Evolutionary conservation across 1,140 invertebrate species (phyloP), one percentile per base, ranked within the genome.

Genomic region (Eupristina koningsbergeri): DNA sequence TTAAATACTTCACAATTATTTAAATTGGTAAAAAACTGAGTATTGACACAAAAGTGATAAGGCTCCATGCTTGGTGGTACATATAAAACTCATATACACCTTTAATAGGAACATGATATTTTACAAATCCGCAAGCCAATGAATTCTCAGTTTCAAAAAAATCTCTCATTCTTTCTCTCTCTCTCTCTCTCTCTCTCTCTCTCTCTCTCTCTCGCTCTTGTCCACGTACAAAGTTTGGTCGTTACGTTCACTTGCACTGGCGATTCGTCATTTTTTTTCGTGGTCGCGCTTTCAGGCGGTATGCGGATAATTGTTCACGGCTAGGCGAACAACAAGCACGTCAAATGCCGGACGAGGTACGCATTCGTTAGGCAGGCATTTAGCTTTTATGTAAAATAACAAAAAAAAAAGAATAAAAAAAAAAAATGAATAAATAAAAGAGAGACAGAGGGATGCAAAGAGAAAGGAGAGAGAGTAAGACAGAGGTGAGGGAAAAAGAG

Each of bases 351-450:
- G 85, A 85, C 86, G 81, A 86, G 81, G 47, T 74, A 80, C 76
- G 86, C 85, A 89, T 89, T 89, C 88, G 89, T 88, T 89, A 89
- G 86, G 85, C 84, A 85, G 85, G 81, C 80, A 88, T 89, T 89
- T 89, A 89, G 86, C 84, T 86, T 80, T 84, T 75, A 75, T 81
- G 83, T 67, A 81, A 84, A 80, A 80, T 45, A 69, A 79, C 26
- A n/a, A n/a, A n/a, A n/a, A n/a, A n/a, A n/a, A n/a, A n/a, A n/a
- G n/a, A n/a, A n/a, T n/a, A 79, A 67, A 36, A 36, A 31, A 26
- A 53, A 81, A 81, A 80, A 74, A 76, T 19, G 63, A 67, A 84
- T 61, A 80, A 74, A 77, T 58, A 83, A 83, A 78, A 26, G 61
- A n/a, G 45, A 67, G n/a, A 26, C 34, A 69, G 41, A 69, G 34